These are phyloP conservation scores for Gadus chalcogrammus DNA, from an alignment of 2,113 vertebrate species.

Conservation along the genomic window DNA sequence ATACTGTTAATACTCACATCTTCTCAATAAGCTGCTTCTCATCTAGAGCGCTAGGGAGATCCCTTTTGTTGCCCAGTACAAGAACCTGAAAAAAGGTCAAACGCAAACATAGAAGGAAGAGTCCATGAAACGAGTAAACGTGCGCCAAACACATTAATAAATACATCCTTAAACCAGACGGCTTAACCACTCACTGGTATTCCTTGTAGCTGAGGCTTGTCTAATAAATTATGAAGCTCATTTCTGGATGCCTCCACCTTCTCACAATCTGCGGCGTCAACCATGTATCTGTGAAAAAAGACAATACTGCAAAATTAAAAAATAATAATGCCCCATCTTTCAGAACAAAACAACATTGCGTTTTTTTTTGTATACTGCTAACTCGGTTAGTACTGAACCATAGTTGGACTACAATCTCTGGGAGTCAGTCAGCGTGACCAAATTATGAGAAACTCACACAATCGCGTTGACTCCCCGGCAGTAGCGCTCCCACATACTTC, in stretches of 20 bases:
- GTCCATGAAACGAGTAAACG: background rate
- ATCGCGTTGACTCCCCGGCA: constrained; percentile 98
- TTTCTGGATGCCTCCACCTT: constrained; percentile 98
- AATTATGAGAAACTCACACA: constrained; percentile 79
- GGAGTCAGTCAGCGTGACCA: background rate
- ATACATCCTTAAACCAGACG: background rate
- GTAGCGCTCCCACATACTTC: constrained; percentile 99
- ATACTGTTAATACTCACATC: constrained; percentile 72
- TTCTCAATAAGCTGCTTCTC: constrained; percentile 91
- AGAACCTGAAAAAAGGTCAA: constrained; percentile 70
- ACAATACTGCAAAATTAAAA: background rate
- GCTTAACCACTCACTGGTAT: constrained; percentile 85
- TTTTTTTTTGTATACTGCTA: background rate
- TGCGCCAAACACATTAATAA: constrained; percentile 1
- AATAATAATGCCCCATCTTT: background rate
- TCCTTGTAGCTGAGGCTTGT: constrained; percentile 98
- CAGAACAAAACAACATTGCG: background rate
- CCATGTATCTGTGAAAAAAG: constrained; percentile 87
- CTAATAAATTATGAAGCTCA: constrained; percentile 97
- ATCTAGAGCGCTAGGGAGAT: constrained; percentile 81
- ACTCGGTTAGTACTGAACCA: background rate
- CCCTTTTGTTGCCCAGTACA: constrained; percentile 88
- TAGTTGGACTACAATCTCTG: background rate
- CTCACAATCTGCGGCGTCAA: constrained; percentile 95
- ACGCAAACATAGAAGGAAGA: background rate